Base-by-base conservation (phyloP, 2,888 invertebrate species). In the Diaprepes abbreviatus region DNA sequence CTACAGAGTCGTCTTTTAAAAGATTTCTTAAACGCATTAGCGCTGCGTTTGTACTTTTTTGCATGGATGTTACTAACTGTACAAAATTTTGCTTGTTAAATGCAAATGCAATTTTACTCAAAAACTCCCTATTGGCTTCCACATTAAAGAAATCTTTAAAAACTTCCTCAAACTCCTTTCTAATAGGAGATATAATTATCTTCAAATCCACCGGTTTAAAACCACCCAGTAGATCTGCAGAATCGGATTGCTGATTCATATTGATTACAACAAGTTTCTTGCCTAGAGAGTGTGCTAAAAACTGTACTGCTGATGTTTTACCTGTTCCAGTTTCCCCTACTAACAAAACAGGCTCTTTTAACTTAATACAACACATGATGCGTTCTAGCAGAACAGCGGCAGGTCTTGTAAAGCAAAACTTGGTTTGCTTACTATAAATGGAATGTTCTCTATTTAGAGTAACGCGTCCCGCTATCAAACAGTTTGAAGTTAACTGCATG, bases 271-370 rank as follows among this genome's bases (percentile, higher is more conserved):
- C 88, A 28, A 99, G 86, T 79, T 92, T 94, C 75, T 94, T 92
- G 0, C 94, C 93, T 0, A 94, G 90, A 74, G 92, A 90, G 70
- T 91, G 88, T 0, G 98, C 95, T 62, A 98, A 86, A 83, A 94
- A 96, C 82, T 98, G 98, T 0, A 99, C 90, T 0, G 94, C 91
- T 0, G 96, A 95, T 0, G 99, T 99, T 86, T 99, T 99, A 0
- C 99, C 99, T 0, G 97, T 97, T 50, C 99, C 99, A 0, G 99
- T 99, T 86, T 99, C 99, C 24, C 99, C 99, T 0, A 98, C 97
- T 4, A 99, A 86, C 3, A 99, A 85, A 1, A 98, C 94, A 0
- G 98, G 96, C 81, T 99, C 98, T 54, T 90, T 90, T 55, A 92
- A 89, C 0, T 86, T 86, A 0, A 98, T 90, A 79, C 95, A 94